phyloP scores from a whole-genome alignment of 2,797 vertebrate genomes.

The Argya squamiceps region DNA sequence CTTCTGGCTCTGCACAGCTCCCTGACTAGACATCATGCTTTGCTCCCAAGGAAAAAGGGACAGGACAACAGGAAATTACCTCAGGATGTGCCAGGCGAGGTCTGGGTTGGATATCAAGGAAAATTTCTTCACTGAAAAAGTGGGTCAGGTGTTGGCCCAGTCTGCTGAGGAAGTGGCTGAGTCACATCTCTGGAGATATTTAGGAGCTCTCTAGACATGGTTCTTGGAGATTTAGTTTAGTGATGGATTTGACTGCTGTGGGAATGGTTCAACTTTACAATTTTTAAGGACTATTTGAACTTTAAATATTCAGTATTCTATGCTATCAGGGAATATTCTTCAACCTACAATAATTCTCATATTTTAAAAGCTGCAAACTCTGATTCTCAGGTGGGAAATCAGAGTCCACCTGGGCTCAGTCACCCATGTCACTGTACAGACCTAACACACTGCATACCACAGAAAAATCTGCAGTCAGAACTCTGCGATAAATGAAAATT shows the following conservation, averaged over 20 bases:
- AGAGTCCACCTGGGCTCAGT: not conserved
- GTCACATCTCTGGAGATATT: not conserved
- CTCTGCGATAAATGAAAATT: not conserved
- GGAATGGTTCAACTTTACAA: not conserved
- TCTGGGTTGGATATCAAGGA: not conserved
- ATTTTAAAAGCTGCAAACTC: not conserved
- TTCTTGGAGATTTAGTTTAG: not conserved
- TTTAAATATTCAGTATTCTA: not conserved
- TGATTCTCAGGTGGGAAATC: not conserved
- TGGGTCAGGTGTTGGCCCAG: rapidly evolving
- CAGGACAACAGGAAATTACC: not conserved
- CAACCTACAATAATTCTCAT: not conserved
- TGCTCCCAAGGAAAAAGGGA: not conserved
- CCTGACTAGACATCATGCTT: not conserved
- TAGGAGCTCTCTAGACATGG: too few species aligned
- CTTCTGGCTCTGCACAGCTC: not conserved
- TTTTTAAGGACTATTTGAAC: not conserved
- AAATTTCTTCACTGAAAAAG: not conserved
- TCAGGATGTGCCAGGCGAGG: rapidly evolving
- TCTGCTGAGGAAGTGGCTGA: not conserved
- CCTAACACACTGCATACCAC: rapidly evolving
- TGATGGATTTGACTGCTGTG: not conserved
- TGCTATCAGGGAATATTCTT: not conserved
- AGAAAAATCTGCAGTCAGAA: not conserved
- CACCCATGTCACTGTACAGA: not conserved